Evolutionary conservation across 1,140 invertebrate genomes (phyloP), one percentile per base, ranked within the genome.

Genomic region (Drosophila parabipectinata): DNA sequence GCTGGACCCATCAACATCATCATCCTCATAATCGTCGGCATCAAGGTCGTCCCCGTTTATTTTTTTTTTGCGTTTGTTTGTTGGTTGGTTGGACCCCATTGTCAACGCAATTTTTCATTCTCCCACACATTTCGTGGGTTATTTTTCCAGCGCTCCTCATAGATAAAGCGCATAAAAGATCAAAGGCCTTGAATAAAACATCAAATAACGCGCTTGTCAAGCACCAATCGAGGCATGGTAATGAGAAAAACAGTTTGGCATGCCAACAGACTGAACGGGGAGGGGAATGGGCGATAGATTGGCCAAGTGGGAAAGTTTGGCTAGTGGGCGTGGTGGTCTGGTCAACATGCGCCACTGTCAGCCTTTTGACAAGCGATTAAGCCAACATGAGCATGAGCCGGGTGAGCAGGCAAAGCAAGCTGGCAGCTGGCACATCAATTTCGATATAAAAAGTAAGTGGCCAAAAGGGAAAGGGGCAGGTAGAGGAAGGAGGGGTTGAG

Each of bases 141-240:
- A 45, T 39, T 59, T 51, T 54, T 72, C 15, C 55, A 44, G 44
- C 60, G 52, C 39, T 73, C 55, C 63, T 72, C 82, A 78, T 87
- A 87, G 78, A 85, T 87, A 87, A 62, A 87, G 79, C 82, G 75
- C 78, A 85, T 85, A 87, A 85, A 88, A 88, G 82, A 87, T 87
- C 82, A 87, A 87, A 87, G 83, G 75, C 79, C 82, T 72, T 78
- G 83, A 71, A 84, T 84, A 80, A 84, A 80, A 80, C 82, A 85
- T 87, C 81, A 81, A 85, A 85, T 78, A 87, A 82, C 64, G 83
- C 72, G 82, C 74, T 74, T 62, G 81, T 72, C 63, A 73, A 61
- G 81, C 82, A 73, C 56, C 74, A 71, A 85, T 85, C 82, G 81
- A 85, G 83, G 75, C 83, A 87, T 87, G 59, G 80, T 88, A 87